Evolutionary conservation across 1,140 invertebrate species (phyloP).

Genomic region (Kradibia gibbosae): DNA sequence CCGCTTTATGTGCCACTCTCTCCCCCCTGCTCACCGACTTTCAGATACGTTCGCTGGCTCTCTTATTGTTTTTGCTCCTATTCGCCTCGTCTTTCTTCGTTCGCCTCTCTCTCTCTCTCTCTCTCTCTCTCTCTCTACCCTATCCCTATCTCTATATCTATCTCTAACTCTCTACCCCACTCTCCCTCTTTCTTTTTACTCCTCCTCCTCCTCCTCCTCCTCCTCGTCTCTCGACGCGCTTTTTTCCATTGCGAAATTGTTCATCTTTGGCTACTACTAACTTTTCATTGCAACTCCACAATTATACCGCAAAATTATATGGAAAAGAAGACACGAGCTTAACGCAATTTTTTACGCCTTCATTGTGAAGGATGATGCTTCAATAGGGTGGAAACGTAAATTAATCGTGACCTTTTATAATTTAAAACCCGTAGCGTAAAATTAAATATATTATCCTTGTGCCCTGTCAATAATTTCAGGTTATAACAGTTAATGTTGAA

Average conservation of each 20-base stretch:
- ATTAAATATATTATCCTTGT: too few relatives aligned
- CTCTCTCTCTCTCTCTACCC: neutral
- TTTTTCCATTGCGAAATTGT: neutral
- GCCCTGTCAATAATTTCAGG: too few relatives aligned
- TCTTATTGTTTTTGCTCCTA: neutral
- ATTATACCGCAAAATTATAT: conserved; percentile 24
- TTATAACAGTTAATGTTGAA: too few relatives aligned
- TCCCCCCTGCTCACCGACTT: neutral
- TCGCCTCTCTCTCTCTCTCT: neutral
- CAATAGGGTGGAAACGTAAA: conserved; percentile 17
- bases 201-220: too few relatives aligned
- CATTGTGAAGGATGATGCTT: conserved; percentile 4
- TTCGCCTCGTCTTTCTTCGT: too few relatives aligned
- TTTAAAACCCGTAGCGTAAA: conserved; percentile 7
- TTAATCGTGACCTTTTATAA: conserved; percentile 12
- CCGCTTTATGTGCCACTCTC: conserved; percentile 58
- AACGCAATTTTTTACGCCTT: conserved; percentile 36
- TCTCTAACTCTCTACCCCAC: neutral
- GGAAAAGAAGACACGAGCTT: conserved; percentile 40
- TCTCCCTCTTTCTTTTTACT: neutral
- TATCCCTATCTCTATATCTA: neutral
- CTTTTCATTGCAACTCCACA: neutral
- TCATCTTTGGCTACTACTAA: neutral
- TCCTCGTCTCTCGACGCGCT: too few relatives aligned
- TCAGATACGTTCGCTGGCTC: neutral